Evolutionary conservation across 1,140 invertebrate genomes (phyloP).

Genomic region (Ridgeia piscesae): DNA sequence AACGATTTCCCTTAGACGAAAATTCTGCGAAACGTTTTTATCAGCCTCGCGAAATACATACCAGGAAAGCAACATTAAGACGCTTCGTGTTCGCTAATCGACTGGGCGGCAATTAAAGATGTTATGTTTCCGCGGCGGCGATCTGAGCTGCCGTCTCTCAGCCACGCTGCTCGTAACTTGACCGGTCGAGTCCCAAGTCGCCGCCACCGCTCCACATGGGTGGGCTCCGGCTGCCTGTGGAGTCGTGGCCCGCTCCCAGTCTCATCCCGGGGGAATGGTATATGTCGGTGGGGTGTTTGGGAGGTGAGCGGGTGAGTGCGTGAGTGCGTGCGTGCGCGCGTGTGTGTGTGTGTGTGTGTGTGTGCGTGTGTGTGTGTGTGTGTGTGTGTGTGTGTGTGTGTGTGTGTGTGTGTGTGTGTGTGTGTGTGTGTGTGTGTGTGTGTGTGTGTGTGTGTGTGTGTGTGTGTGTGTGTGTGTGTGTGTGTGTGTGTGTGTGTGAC

Average conservation of each 20-base stretch:
- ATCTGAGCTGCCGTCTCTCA: background rate
- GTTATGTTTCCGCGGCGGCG: background rate
- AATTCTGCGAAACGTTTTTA: too few species aligned
- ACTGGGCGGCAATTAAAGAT: background rate
- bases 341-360: background rate
- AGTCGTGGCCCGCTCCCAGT: background rate
- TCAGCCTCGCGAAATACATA: too few species aligned
- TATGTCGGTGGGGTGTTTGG: too few species aligned
- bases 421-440: background rate
- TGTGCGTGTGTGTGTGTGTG: too few species aligned
- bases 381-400: too few species aligned
- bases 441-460: background rate
- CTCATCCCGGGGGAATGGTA: background rate
- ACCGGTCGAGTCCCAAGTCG: background rate
- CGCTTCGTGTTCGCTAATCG: background rate
- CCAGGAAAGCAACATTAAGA: background rate
- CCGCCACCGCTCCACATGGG: background rate
- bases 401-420: background rate
- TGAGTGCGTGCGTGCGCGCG: background rate
- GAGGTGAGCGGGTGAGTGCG: background rate
- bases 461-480: conserved; percentile 12
- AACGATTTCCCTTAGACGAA: too few species aligned
- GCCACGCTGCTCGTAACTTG: background rate
- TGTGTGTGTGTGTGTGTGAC: too few species aligned
- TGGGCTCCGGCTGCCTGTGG: background rate